Conservation (phyloP, 2,797 vertebrate genomes). For the Choloepus didactylus region DNA sequence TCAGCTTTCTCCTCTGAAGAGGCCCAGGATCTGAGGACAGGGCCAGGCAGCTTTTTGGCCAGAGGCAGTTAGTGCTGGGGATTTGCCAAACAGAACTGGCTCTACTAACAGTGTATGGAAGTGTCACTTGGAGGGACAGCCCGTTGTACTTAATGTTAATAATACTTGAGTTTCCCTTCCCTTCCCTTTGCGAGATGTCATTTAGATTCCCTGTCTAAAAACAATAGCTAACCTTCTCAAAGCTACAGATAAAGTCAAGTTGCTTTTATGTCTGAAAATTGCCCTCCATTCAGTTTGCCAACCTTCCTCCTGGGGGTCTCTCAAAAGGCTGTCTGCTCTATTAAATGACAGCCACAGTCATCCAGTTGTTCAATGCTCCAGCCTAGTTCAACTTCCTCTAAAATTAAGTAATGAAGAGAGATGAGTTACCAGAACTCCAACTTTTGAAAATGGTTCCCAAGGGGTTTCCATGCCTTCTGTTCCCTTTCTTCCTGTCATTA, state of each 20-base stretch:
- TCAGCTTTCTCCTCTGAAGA: neutral
- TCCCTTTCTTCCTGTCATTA: constrained; percentile 51
- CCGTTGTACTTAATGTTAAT: constrained; percentile 17
- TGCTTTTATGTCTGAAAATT: constrained; percentile 58
- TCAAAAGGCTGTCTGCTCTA: constrained; percentile 14
- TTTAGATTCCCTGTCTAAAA: constrained; percentile 48
- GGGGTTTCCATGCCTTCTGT: neutral
- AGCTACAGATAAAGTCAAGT: constrained; percentile 54
- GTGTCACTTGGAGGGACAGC: neutral
- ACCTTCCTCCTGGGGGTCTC: constrained; percentile 20
- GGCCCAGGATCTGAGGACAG: neutral
- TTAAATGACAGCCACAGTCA: constrained; percentile 25
- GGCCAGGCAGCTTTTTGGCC: constrained; percentile 7
- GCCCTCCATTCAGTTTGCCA: constrained; percentile 32
- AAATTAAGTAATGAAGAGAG: constrained; percentile 52
- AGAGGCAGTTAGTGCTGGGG: constrained; percentile 13
- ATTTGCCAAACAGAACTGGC: constrained; percentile 50
- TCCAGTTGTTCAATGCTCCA: neutral
- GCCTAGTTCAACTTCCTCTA: constrained; percentile 27
- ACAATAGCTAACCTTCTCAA: constrained; percentile 50
- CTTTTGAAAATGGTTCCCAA: constrained; percentile 48
- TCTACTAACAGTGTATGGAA: neutral
- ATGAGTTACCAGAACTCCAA: constrained; percentile 49
- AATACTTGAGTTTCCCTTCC: neutral
- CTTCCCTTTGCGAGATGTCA: constrained; percentile 45